phyloP scores from a whole-genome alignment of 2,888 invertebrate genomes.

The Drosophila birchii region DNA sequence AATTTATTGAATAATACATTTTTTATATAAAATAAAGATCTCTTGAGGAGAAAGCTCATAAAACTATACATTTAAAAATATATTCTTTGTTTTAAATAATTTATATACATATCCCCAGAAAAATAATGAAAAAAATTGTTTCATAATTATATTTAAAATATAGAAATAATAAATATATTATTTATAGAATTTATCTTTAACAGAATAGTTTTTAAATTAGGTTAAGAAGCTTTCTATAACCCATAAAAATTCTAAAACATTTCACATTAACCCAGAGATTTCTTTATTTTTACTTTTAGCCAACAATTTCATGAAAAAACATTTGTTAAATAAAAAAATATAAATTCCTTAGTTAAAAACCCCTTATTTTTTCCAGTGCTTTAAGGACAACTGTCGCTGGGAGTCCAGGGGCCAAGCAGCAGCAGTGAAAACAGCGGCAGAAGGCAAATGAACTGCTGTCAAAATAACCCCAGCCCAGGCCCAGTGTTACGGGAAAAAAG shows the following conservation, averaged over 20 bases:
- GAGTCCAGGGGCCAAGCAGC: constrained; percentile 2
- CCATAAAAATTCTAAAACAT: not conserved
- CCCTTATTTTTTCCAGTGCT: not conserved
- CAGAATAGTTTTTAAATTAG: no score
- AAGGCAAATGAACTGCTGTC: constrained; percentile 81
- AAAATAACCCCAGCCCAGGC: constrained; percentile 74
- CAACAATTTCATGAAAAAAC: not conserved
- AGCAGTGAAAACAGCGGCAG: constrained; percentile 47
- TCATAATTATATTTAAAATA: not conserved
- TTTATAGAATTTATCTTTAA: not conserved
- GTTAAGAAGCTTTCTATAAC: not conserved
- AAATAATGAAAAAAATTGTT: not conserved
- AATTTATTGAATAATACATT: not conserved
- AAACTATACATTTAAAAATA: no score
- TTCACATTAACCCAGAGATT: not conserved
- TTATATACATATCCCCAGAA: not conserved
- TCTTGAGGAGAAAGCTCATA: no score
- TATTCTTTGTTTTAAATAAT: not conserved
- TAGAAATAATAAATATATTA: not conserved
- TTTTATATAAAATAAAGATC: not conserved
- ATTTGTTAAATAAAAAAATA: not conserved
- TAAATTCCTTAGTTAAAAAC: not conserved
- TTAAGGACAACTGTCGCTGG: constrained; percentile 58
- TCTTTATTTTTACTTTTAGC: not conserved
- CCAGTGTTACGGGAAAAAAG: constrained; percentile 53